These are phyloP conservation scores for Arctopsyche grandis DNA, from an alignment of 1,140 invertebrate species.

Conservation along the genomic window DNA sequence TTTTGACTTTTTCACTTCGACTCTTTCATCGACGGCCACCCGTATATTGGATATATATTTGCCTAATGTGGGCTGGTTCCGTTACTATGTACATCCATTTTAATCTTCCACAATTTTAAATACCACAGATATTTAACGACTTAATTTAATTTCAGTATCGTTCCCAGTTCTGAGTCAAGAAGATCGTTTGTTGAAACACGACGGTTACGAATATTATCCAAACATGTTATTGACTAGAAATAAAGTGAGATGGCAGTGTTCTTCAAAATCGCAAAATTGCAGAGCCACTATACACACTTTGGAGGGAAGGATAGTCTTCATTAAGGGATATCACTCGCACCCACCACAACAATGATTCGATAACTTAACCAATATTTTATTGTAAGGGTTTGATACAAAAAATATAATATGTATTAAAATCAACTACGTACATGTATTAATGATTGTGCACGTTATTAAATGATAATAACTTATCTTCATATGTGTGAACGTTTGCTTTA, in stretches of 20 bases:
- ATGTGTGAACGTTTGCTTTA: too few species aligned
- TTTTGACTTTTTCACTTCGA: too few species aligned
- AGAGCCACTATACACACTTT: background rate
- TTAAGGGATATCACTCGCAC: constrained; percentile 2
- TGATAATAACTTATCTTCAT: too few species aligned
- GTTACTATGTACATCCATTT: too few species aligned
- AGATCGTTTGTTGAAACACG: background rate
- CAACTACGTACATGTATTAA: too few species aligned
- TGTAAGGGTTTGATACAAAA: background rate
- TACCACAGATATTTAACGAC: too few species aligned
- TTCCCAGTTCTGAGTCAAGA: background rate
- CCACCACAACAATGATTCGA: background rate
- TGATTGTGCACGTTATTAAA: too few species aligned
- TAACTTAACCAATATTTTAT: background rate
- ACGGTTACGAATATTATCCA: constrained; percentile 14
- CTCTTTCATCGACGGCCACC: too few species aligned
- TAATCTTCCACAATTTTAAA: too few species aligned
- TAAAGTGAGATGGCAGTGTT: constrained; percentile 17
- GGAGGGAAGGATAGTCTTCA: constrained; percentile 4
- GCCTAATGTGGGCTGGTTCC: too few species aligned
- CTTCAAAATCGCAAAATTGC: background rate
- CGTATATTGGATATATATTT: too few species aligned
- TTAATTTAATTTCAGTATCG: background rate
- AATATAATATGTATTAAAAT: too few species aligned
- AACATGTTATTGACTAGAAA: constrained; percentile 22